Conservation (phyloP, 2,113 vertebrate genomes). For the Bubo scandiacus region DNA sequence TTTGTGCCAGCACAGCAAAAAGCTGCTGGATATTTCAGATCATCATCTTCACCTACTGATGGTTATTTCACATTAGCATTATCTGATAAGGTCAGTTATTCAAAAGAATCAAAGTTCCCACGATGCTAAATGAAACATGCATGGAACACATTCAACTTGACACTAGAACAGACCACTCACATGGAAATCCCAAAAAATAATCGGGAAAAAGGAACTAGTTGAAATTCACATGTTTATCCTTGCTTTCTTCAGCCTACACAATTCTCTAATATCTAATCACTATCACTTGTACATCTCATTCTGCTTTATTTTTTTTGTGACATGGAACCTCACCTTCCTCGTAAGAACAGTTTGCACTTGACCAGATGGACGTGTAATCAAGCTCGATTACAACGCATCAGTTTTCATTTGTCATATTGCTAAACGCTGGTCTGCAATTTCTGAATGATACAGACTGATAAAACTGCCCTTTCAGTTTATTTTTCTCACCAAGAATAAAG, state of each 20-base stretch:
- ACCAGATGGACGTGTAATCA: not conserved
- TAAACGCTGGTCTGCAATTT: not conserved
- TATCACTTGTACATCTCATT: not conserved
- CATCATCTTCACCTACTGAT: not conserved
- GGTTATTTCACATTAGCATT: not conserved
- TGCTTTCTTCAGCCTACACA: not conserved
- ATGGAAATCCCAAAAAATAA: not conserved
- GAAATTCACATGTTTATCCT: not conserved
- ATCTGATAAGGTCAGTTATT: slow-evolving; percentile 17
- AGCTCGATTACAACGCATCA: not conserved
- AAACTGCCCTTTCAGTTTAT: not conserved
- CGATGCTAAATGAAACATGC: not conserved
- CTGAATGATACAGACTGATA: not conserved
- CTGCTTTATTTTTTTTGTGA: not conserved
- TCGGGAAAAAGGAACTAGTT: not conserved
- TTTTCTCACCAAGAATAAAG: not conserved
- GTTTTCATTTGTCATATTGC: not conserved
- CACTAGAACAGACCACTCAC: not conserved
- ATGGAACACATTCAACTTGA: not conserved
- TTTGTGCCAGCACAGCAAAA: not conserved
- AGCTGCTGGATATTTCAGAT: not conserved
- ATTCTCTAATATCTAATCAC: not conserved
- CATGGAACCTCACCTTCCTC: not conserved
- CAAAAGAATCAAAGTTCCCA: not conserved
- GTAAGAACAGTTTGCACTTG: not conserved